Base-by-base conservation (phyloP, 2,888 invertebrate genomes). In the Phorcus lineatus region DNA sequence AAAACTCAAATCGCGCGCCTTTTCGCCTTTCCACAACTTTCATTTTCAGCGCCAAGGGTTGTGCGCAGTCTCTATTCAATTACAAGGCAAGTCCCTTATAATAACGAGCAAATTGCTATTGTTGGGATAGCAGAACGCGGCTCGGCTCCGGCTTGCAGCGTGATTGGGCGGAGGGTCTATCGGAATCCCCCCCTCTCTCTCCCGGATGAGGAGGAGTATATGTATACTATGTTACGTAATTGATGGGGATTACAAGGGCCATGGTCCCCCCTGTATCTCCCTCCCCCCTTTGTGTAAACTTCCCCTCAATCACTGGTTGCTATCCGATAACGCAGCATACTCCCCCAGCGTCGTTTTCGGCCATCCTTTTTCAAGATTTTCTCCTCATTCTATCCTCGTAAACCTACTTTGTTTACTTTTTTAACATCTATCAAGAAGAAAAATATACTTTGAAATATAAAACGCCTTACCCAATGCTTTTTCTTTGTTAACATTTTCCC, bases 31-130 rank as follows among this genome's bases (percentile, higher is more conserved):
- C 36, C 54, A 22, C 52, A 77, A 80, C 76, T 80, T 80, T 80
- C 66, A 66, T 80, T 62, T 80, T 80, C 77, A 57, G 66, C 80
- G 80, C 77, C 77, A 67, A 19, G 53, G 36, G 36, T 76, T 40
- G 36, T 77, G 80, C 80, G 80, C 80, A 80, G 80, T 53, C 80
- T 80, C 80, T 19, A 62, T 67, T 52, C 78, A 66, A 53, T 78
- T 76, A 55, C 36, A 19, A 24, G 31, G n/a, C 36, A 19, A 54
- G 54, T 76, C 54, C 76, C 70, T 62, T 70, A 70, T 70, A 70
- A 70, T 70, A 40, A 70, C 70, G 70, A 70, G 70, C 70, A 70
- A 70, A 70, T 70, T 70, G 70, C 70, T 36, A 70, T 70, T 70
- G 70, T 70, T 31, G 36, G 13, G 36, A 19, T 6, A n/a, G 70